A percentile compares a stretch with the other conserved stretches of the same genome.
Conservation (phyloP, 1,140 invertebrate genomes). For the Nylanderia fulva region DNA sequence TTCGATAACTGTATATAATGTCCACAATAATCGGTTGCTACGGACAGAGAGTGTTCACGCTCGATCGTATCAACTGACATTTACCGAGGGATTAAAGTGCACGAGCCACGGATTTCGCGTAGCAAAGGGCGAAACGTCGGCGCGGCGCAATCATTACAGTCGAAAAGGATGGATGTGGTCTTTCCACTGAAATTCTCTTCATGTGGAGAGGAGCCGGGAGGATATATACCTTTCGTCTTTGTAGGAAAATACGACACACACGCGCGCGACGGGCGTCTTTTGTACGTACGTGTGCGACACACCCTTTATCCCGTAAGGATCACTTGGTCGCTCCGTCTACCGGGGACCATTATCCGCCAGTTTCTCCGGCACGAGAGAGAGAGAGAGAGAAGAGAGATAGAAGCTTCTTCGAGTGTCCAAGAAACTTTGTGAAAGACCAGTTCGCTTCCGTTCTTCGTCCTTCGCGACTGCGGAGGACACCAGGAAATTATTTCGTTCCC, state of each 20-base stretch:
- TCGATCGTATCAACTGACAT: slow-evolving; percentile 33
- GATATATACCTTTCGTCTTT: slow-evolving; percentile 50
- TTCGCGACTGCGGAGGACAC: slow-evolving; percentile 77
- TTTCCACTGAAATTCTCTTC: slow-evolving; percentile 64
- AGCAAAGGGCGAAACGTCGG: slow-evolving; percentile 54
- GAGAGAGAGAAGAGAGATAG: slow-evolving; percentile 71
- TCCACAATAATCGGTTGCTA: not conserved
- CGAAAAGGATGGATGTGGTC: slow-evolving; percentile 67
- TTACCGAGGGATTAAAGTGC: slow-evolving; percentile 30
- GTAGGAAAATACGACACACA: slow-evolving; percentile 55
- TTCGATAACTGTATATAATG: not conserved
- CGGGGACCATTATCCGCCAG: slow-evolving; percentile 79
- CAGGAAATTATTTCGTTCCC: slow-evolving; percentile 83
- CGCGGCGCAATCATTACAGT: slow-evolving; percentile 59
- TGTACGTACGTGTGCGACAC: slow-evolving; percentile 75
- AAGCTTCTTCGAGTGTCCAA: slow-evolving; percentile 80
- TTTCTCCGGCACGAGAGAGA: slow-evolving; percentile 75
- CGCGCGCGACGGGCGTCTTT: slow-evolving; percentile 61
- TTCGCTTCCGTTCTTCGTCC: slow-evolving; percentile 77
- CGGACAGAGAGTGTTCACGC: not conserved
- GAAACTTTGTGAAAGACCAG: slow-evolving; percentile 83
- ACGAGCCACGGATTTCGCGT: slow-evolving; percentile 8
- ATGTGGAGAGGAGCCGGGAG: slow-evolving; percentile 6
- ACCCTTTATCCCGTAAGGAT: slow-evolving; percentile 80
- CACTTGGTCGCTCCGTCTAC: slow-evolving; percentile 78